Conservation (phyloP, 1,140 invertebrate species). For the Drosophila lacteicornis region DNA sequence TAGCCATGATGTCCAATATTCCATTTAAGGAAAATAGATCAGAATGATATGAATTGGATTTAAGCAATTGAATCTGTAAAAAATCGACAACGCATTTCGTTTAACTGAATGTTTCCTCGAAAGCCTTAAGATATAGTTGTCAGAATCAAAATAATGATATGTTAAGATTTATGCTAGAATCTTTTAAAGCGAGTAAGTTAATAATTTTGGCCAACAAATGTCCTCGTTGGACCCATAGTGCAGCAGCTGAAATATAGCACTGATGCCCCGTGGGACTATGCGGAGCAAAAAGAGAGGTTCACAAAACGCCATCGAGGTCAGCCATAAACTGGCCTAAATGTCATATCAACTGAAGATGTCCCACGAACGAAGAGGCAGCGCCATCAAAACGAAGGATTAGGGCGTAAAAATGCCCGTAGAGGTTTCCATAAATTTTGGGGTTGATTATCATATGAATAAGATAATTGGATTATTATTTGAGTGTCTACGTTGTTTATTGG, state of each 20-base stretch:
- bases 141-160: no score
- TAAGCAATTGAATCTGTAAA: no score
- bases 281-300: conserved; percentile 19
- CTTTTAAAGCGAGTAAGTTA: no score
- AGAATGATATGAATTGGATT: no score
- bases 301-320: conserved; percentile 62
- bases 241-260: conserved; percentile 58
- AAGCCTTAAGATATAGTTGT: no score
- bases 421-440: conserved; percentile 30
- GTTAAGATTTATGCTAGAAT: no score
- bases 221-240: background rate
- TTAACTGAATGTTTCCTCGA: no score
- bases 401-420: conserved; percentile 33
- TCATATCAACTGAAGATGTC: conserved; percentile 55
- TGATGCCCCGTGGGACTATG: conserved; percentile 53
- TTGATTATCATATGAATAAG: conserved; percentile 28
- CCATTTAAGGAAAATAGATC: no score
- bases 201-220: conserved; percentile 9
- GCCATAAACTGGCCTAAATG: conserved; percentile 76
- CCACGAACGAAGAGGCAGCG: conserved; percentile 16
- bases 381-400: conserved; percentile 52
- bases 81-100: no score
- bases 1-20: no score
- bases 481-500: conserved; percentile 1
- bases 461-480: conserved; percentile 43